Evolutionary conservation across 1,140 invertebrate genomes (phyloP), one percentile per base, ranked within the genome.

Genomic region (Drosophila rufa): DNA sequence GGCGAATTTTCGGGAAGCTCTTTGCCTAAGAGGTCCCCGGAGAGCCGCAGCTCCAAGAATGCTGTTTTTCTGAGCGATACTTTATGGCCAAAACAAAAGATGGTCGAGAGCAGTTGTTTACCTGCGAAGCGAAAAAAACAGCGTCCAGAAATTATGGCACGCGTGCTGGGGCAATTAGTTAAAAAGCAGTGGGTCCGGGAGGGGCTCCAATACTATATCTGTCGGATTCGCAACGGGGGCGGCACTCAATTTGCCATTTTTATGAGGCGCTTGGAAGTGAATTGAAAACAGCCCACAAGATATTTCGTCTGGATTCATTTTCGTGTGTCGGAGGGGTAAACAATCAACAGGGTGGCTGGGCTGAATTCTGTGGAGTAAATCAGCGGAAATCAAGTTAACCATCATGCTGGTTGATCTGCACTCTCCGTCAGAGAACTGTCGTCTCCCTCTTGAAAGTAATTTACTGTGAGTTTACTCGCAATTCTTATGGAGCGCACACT

Each of bases 211-310:
- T 43, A 59, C 51, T 76, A 56, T 73, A 53, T 60, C 66, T 83
- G 58, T 64, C 76, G 40, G 76, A 73, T 73, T 74, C 84, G 56
- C 84, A 89, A 90, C 85, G 84, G 85, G 84, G 85, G 84, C 85
- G 59, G 78, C 84, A 89, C 84, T 90, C 78, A 89, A 89, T 89
- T 89, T 84, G 84, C 84, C 77, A 89, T 89, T 89, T 89, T 89
- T 89, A 89, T 89, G 84, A 80, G 85, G 85, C 84, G 84, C 85
- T 84, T 71, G 56, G 40, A 80, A 82, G 71, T 58, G 60, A 78
- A 86, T 86, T 79, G 76, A 86, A 86, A 87, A 71, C 82, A 86
- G 55, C 65, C 75, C 64, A 57, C 67, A 22, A 77, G 67, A 74
- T 69, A 64, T 58, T 64, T 70, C 57, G 60, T 53, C 50, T 45